Base-by-base conservation (phyloP, 2,113 vertebrate species). In the Eptatretus burgeri region DNA sequence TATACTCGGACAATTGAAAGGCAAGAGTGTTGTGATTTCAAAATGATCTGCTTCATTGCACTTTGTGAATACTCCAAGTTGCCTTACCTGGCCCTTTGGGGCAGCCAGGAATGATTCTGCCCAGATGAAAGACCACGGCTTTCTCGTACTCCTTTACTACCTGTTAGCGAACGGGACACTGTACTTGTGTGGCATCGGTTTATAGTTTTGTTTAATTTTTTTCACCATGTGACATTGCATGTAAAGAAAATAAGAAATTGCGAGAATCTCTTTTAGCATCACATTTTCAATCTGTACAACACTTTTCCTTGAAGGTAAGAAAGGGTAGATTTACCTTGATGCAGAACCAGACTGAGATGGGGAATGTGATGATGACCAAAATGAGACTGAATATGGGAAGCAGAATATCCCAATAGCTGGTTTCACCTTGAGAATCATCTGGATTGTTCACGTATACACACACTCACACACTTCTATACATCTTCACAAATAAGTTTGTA, bases 281-380 rank as follows among this genome's bases (percentile, higher is more conserved):
- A 60, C 8, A 60, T 2, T 60, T 16, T 60, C 53, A 16, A 10
- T 9, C 53, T 60, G 53, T 19, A n/a, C 16, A 60, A n/a, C 53
- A 60, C 53, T n/a, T 19, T n/a, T 60, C 16, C 53, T n/a, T 60
- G 11, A 7, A 7, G 53, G 19, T 10, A 11, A 60, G 19, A 11
- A 60, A 60, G 16, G 11, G 19, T 19, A 9, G 9, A 60, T 19
- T 12, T n/a, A 60, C 56, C 56, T 60, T 60, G 56, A 60, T n/a
- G 56, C 56, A 60, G 12, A 10, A 60, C 56, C 56, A 60, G 56
- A 60, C 56, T n/a, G 56, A 60, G 56, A 60, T n/a, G 19, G 56
- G 56, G 56, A 60, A 60, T 10, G 56, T 60, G 56, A 60, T 13
- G 9, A 60, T 2, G 56, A 60, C 56, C n/a, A 60, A 10, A n/a